Conservation (phyloP, 2,113 vertebrate species). For the Rhegmatorhina hoffmannsi region DNA sequence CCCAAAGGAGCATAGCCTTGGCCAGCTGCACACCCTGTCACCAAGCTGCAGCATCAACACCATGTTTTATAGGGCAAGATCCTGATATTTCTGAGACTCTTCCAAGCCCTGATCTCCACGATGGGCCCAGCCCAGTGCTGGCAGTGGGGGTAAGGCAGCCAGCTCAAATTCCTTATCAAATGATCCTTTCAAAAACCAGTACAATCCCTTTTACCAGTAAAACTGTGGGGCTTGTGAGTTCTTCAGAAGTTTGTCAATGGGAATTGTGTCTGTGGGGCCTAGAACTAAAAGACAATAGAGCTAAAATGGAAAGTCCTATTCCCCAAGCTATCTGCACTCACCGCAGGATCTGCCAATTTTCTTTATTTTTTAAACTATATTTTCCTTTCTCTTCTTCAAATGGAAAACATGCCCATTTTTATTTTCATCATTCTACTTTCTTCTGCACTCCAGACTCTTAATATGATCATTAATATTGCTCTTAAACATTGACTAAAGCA, state of each 20-base stretch:
- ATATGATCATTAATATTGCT: conserved; percentile 13
- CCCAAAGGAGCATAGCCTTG: rapidly evolving
- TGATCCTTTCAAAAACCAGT: background rate
- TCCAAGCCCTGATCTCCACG: background rate
- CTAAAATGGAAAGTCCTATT: background rate
- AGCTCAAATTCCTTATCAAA: background rate
- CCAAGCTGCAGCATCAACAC: background rate
- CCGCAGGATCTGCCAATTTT: background rate
- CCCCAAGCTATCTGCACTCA: background rate
- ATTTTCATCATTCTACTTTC: background rate
- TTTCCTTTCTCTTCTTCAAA: conserved; percentile 22
- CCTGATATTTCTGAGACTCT: background rate
- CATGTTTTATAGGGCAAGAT: rapidly evolving
- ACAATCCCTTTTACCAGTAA: background rate
- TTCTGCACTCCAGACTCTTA: background rate
- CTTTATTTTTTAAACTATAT: background rate
- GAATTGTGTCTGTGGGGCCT: background rate
- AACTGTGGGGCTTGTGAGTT: background rate
- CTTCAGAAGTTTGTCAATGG: background rate
- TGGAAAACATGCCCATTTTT: background rate
- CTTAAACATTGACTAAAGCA: background rate
- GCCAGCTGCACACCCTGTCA: background rate
- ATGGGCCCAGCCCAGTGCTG: background rate
- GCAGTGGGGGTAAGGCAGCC: background rate
- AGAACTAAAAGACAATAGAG: background rate